Evolutionary conservation across 2,113 vertebrate genomes (phyloP).

Genomic region (Oxyura jamaicensis): DNA sequence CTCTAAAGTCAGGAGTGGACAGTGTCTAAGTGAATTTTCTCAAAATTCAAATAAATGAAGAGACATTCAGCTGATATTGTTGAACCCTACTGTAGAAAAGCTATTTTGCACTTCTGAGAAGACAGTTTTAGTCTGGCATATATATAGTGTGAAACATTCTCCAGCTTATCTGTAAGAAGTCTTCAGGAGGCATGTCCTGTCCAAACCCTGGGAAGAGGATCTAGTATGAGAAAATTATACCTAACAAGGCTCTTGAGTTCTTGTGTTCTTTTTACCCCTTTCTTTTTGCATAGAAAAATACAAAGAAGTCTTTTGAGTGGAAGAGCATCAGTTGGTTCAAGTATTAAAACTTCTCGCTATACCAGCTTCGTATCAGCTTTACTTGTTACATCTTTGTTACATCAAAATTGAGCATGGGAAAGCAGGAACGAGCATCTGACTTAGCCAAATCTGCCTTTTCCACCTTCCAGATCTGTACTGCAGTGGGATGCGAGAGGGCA

Average conservation of each 20-base stretch:
- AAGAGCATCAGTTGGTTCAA: background rate
- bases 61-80: background rate
- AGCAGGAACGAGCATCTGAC: background rate
- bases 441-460: background rate
- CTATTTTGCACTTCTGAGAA: background rate
- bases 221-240: background rate
- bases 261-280: background rate
- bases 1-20: background rate
- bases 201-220: background rate
- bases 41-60: background rate
- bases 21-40: background rate
- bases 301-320: background rate
- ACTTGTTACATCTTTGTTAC: background rate
- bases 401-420: background rate
- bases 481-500: background rate
- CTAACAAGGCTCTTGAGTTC: background rate
- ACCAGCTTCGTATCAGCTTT: background rate
- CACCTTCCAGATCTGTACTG: background rate
- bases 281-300: background rate
- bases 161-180: background rate
- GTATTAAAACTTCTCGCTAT: background rate
- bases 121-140: background rate
- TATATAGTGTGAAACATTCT: background rate
- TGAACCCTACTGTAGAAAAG: background rate
- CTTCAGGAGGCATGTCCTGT: fast-evolving